phyloP scores from a whole-genome alignment of 2,888 invertebrate species.

The Crocallis elinguaria region DNA sequence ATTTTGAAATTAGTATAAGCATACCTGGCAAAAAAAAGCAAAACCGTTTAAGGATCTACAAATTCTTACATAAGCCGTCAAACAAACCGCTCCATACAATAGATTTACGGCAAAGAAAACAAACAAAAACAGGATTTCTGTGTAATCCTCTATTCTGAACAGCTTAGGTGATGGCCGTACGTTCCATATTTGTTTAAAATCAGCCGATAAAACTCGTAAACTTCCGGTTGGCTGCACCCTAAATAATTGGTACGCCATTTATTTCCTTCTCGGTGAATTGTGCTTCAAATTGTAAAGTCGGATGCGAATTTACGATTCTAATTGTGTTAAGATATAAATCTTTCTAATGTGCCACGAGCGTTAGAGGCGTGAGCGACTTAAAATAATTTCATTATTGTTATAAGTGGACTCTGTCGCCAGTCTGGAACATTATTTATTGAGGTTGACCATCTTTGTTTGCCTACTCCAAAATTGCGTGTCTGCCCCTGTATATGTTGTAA shows the following conservation, averaged over 20 bases:
- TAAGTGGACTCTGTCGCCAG: constrained; percentile 62
- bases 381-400: constrained; percentile 53
- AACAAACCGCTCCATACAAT: constrained; percentile 55
- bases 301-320: constrained; percentile 71
- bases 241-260: constrained; percentile 79
- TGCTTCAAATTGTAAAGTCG: constrained; percentile 65
- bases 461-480: constrained; percentile 16
- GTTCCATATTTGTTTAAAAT: constrained; percentile 79
- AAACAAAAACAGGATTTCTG: constrained; percentile 83
- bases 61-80: constrained; percentile 32
- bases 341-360: constrained; percentile 75
- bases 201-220: constrained; percentile 73
- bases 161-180: constrained; percentile 68
- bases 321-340: constrained; percentile 76
- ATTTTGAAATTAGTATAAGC: constrained; percentile 6
- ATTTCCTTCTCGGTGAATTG: constrained; percentile 71
- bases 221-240: constrained; percentile 76
- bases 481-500: neutral
- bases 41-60: constrained; percentile 21
- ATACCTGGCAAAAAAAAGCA: constrained; percentile 15
- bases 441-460: constrained; percentile 42
- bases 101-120: constrained; percentile 77
- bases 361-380: constrained; percentile 67
- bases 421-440: constrained; percentile 48
- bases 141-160: constrained; percentile 76